Base-by-base conservation (phyloP, 2,888 invertebrate genomes). In the Drosophila suboccidentalis region DNA sequence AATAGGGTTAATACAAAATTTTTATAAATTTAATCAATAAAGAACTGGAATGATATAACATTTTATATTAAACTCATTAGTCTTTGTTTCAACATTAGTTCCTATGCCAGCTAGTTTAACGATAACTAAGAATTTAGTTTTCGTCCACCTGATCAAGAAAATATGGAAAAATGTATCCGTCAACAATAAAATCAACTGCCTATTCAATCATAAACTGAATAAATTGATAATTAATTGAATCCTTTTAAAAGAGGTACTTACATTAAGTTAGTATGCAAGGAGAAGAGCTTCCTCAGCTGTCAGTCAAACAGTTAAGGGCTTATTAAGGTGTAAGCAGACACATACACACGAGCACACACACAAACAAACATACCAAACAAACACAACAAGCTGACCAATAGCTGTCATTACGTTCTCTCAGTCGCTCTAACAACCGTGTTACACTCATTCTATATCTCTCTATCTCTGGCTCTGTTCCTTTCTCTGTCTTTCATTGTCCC, bases 391-490 rank as follows among this genome's bases (percentile, higher is more conserved):
- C 15, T 38, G 19, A 34, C n/a, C 19, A 65, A 60, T 60, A 39
- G 36, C 51, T n/a, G 51, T 47, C 65, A 47, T 39, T 65, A 47
- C 4, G 13, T 5, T 26, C 47, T 38, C 26, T 29, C 29, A 49
- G 17, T 8, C 53, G 13, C 47, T 22, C 41, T 46, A 46, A 65
- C 51, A 65, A 65, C 47, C 22, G 34, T 39, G 36, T 19, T 10
- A 6, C 15, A 36, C 34, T 11, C n/a, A 3, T n/a, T n/a, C 6
- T n/a, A n/a, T n/a, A 4, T 38, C 38, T 38, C 6, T 8, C n/a
- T 2, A n/a, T n/a, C 51, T 19, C 36, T 10, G 19, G 11, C 51
- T 19, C 8, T n/a, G 1, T n/a, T 13, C 2, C 19, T 19, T 0
- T 32, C 17, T 32, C 17, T 54, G 17, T 17, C 4, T 19, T 19